Percentiles rank a stretch among this genome's conserved stretches.
Evolutionary conservation across 1,140 invertebrate species (phyloP).

Genomic region (Cataglyphis hispanica): DNA sequence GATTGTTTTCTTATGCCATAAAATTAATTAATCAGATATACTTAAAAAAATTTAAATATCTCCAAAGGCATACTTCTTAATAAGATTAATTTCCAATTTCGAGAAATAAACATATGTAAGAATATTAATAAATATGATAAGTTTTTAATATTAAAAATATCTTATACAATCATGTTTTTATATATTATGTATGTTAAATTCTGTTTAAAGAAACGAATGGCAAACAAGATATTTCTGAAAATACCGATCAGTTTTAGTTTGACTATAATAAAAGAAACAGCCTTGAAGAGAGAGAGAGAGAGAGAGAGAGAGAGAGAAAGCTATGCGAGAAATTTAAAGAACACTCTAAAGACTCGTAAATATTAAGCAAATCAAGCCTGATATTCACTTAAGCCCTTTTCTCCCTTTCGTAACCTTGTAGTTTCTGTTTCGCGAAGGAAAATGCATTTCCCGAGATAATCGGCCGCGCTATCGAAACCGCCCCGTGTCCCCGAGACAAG

Average conservation of each 20-base stretch:
- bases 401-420: conserved; percentile 64
- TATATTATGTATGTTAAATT: background rate
- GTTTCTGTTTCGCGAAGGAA: conserved; percentile 77
- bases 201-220: background rate
- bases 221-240: background rate
- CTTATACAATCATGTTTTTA: background rate
- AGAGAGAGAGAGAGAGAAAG: too few species aligned
- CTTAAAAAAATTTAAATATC: background rate
- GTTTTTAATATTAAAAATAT: background rate
- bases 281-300: too few species aligned
- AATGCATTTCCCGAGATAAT: conserved; percentile 84
- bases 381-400: conserved; percentile 58
- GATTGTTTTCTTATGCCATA: background rate
- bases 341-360: conserved; percentile 55
- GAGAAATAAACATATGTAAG: background rate
- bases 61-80: background rate
- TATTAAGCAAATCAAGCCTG: conserved; percentile 64
- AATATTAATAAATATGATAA: background rate
- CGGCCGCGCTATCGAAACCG: conserved; percentile 81
- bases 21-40: background rate
- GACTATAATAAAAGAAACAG: conserved; percentile 1
- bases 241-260: conserved; percentile 20
- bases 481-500: conserved; percentile 78
- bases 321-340: conserved; percentile 39
- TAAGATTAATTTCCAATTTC: background rate